Evolutionary conservation across 2,888 invertebrate species (phyloP).

Genomic region (Melikaiella ostensackeni): DNA sequence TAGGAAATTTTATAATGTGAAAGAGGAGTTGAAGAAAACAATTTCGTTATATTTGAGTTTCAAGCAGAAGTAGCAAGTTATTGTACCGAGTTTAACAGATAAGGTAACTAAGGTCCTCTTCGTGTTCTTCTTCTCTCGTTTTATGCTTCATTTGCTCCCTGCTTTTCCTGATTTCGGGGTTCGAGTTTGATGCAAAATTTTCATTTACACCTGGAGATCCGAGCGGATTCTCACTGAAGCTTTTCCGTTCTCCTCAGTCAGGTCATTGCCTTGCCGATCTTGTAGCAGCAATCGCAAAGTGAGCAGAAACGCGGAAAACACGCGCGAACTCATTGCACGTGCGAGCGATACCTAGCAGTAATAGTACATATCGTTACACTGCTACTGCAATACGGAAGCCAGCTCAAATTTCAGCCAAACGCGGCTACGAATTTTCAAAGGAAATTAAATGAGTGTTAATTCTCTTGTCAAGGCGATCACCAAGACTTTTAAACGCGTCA

Average conservation of each 20-base stretch:
- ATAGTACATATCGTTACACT: slow-evolving; percentile 52
- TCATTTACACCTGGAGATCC: background rate
- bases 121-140: background rate
- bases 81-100: no score
- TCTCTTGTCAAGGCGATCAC: slow-evolving; percentile 28
- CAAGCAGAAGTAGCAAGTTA: no score
- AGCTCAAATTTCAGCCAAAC: slow-evolving; percentile 51
- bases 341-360: slow-evolving; percentile 59
- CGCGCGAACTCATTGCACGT: slow-evolving; percentile 65
- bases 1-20: no score
- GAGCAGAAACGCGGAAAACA: slow-evolving; percentile 66
- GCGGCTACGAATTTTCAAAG: slow-evolving; percentile 45
- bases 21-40: no score
- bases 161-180: background rate
- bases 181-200: background rate
- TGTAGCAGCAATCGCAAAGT: slow-evolving; percentile 61
- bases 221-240: slow-evolving; percentile 43
- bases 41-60: no score
- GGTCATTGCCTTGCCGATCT: slow-evolving; percentile 65
- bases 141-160: background rate
- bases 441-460: slow-evolving; percentile 49
- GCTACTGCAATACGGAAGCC: slow-evolving; percentile 56
- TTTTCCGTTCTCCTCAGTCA: slow-evolving; percentile 62
- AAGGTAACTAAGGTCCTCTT: no score
- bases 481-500: slow-evolving; percentile 32